Conservation (phyloP, 1,140 invertebrate species). For the Drosophila simulans region DNA sequence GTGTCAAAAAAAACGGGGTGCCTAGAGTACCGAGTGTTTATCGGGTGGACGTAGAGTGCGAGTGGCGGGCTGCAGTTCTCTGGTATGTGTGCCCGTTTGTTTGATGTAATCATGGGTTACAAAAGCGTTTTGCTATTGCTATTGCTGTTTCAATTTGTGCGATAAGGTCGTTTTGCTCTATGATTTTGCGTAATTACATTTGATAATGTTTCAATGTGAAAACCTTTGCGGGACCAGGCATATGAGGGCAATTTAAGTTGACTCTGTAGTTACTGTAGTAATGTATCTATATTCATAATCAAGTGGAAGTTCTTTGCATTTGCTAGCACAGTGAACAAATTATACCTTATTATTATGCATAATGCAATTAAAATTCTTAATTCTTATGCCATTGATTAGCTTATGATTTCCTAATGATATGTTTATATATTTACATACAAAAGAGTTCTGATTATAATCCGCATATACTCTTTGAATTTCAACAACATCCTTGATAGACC, state of each 20-base stretch:
- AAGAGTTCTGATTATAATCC: neutral
- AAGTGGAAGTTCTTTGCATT: constrained; percentile 6
- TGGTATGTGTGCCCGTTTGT: constrained; percentile 12
- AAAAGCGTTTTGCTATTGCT: constrained; percentile 69
- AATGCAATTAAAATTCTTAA: neutral
- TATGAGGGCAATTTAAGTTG: constrained; percentile 9
- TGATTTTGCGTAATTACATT: constrained; percentile 79
- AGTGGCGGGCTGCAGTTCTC: too few species aligned
- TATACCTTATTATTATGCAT: neutral
- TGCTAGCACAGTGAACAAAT: neutral
- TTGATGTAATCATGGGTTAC: constrained; percentile 74
- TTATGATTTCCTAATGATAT: too few species aligned
- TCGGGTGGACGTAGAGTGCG: too few species aligned
- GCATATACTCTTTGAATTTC: neutral
- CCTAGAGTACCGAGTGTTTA: too few species aligned
- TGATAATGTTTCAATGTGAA: constrained; percentile 76
- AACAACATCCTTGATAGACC: neutral
- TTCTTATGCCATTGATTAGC: neutral
- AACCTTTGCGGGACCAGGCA: constrained; percentile 21
- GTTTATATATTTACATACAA: neutral
- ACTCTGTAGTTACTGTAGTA: neutral
- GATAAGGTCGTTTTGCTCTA: constrained; percentile 79
- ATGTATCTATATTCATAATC: neutral
- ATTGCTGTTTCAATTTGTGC: constrained; percentile 67
- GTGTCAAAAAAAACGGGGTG: too few species aligned